Percentiles rank a stretch among this genome's conserved stretches.
Conservation (phyloP, 2,113 vertebrate species). For the Smithornis capensis region DNA sequence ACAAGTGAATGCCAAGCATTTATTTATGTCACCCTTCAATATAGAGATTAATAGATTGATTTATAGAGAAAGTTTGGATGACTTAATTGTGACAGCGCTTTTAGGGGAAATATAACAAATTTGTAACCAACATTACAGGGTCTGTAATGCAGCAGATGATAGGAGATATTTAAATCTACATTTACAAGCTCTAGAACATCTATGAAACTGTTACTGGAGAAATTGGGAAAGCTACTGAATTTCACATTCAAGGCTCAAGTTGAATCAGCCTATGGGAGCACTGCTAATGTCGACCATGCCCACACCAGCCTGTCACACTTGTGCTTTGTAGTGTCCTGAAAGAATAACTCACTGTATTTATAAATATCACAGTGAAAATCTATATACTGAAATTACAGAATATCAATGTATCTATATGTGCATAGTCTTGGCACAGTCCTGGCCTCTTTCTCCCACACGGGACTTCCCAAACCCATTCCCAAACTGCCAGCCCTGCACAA, state of each 20-base stretch:
- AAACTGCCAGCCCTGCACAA: not conserved
- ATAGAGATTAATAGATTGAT: not conserved
- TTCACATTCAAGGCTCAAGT: not conserved
- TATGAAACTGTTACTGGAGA: not conserved
- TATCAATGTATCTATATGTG: not conserved
- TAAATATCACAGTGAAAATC: not conserved
- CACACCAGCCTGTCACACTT: rapidly evolving
- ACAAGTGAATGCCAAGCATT: not conserved
- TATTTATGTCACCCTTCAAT: not conserved
- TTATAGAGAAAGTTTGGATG: not conserved
- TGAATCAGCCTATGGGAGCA: not conserved
- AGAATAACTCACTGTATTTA: not conserved
- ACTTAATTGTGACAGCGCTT: not conserved
- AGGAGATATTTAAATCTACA: not conserved
- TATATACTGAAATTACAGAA: not conserved
- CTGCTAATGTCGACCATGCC: not conserved
- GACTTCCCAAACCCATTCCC: not conserved
- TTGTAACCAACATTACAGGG: not conserved
- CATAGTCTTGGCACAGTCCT: not conserved
- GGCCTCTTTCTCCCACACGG: rapidly evolving
- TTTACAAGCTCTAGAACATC: not conserved
- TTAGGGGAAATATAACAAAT: not conserved
- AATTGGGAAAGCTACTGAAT: not conserved
- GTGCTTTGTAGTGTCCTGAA: not conserved
- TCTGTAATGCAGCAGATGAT: not conserved